Evolutionary conservation across 2,888 invertebrate species (phyloP), one percentile per base, ranked within the genome.

Genomic region (Heliconius hortense): DNA sequence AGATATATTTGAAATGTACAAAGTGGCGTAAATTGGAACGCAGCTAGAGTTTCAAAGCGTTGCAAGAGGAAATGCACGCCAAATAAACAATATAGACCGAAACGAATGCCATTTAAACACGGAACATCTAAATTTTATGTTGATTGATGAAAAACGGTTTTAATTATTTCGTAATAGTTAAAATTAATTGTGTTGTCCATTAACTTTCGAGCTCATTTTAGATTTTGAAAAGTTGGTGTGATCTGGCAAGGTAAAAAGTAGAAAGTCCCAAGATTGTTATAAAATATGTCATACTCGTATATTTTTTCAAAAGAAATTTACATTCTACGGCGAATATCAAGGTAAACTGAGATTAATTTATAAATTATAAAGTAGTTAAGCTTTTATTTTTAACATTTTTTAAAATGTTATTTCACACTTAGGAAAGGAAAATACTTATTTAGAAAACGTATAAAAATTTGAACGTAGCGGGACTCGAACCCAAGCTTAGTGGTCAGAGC

Each of bases 21-120:
- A 67, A 48, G 64, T 78, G 79, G 80, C 81, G 81, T 77, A 79
- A 87, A 84, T 81, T 84, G 79, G 86, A 80, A 81, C 84, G 80
- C 82, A 82, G 80, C 83, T 89, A 83, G 83, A 81, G 82, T 89
- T 89, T 86, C 89, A 88, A 88, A 88, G 84, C 78, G 48, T 80
- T 79, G 82, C 86, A 87, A 88, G 85, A 83, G 82, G 80, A 73
- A 76, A 69, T 63, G 71, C n/a, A 69, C 64, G 68, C 48, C 69
- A 78, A 78, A 77, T 77, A 79, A 79, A 79, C 74, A 77, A 69
- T 69, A 56, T 56, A 56, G 31, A 73, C 69, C 63, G 56, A 60
- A 70, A 59, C 39, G 39, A 76, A 74, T 70, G 48, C 75, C n/a
- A 74, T 74, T 76, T 74, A 59, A n/a, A 70, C 31, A 43, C 63